Base-by-base conservation (phyloP, 2,113 vertebrate species). In the Equus przewalskii region DNA sequence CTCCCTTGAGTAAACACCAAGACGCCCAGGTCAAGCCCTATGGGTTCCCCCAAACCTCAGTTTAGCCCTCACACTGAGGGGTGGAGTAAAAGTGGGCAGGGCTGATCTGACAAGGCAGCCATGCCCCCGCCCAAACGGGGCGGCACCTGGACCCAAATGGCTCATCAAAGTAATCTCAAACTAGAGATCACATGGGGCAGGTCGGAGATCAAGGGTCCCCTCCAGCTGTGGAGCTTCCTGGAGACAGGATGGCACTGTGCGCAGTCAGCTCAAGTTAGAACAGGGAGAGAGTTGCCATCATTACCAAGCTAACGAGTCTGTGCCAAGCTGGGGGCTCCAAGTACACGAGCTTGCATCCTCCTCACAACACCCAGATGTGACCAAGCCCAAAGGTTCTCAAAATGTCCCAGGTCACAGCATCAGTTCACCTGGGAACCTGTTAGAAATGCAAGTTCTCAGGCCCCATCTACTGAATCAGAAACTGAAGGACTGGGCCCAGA, bases 91-190 rank as follows among this genome's bases (percentile, higher is more conserved):
- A 15, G 26, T 5, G 65, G 46, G 46, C 80, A 51, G 51, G 44
- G 75, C 81, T 1, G 5, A 51, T 15, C 26, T 3, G 7, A n/a
- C 36, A 7, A 1, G 0, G 84, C 72, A 60, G 69, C 49, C 24
- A 36, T 5, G 46, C n/a, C 22, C 28, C 5, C 28, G 56, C 9
- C 75, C 69, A 26, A 44, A 73, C 0, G 13, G 16, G 3, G 30
- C 5, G 21, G 72, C 96, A 91, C 94, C 96, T 83, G 92, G 36
- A 15, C 80, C 88, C 97, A 96, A 97, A 94, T 18, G 92, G 94
- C 33, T 96, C 56, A 67, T 78, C 86, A 76, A 96, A 94, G 89
- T 64, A 60, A 92, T 46, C 21, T 26, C 86, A 22, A 12, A 60
- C 41, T 8, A 64, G 67, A 64, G 36, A 21, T 60, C 82, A 21